Percentiles rank a stretch among this genome's conserved stretches.
phyloP scores from a whole-genome alignment of 2,888 invertebrate species.

The Erebia palarica region DNA sequence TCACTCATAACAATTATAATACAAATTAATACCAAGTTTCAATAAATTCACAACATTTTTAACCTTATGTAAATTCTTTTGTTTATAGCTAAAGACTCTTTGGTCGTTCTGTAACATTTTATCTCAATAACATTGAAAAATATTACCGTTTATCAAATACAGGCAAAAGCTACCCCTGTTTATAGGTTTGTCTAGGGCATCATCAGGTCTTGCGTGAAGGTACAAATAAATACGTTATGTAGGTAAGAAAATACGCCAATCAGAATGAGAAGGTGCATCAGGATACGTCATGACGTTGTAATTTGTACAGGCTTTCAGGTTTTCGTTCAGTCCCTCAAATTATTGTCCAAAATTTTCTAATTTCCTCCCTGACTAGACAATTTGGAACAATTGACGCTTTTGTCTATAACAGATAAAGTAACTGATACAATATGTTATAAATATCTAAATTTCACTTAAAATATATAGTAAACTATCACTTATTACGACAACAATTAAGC shows the following conservation, averaged over 20 bases:
- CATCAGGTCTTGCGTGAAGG: too few species aligned
- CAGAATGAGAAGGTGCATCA: not conserved
- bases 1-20: conserved; percentile 56
- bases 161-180: not conserved
- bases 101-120: conserved; percentile 59
- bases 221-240: not conserved
- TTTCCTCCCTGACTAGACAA: not conserved
- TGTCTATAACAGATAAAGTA: conserved; percentile 11
- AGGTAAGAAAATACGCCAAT: not conserved
- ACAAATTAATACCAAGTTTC: conserved; percentile 54
- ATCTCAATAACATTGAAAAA: conserved; percentile 26
- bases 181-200: too few species aligned
- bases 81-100: conserved; percentile 62
- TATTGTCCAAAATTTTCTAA: too few species aligned
- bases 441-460: conserved; percentile 37
- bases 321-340: too few species aligned
- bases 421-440: conserved; percentile 22
- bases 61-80: conserved; percentile 50
- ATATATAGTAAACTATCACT: conserved; percentile 23
- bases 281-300: too few species aligned
- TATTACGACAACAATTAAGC: conserved; percentile 18
- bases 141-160: conserved; percentile 25
- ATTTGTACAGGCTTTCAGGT: too few species aligned
- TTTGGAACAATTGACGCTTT: not conserved
- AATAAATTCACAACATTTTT: conserved; percentile 67